Evolutionary conservation across 2,113 vertebrate genomes (phyloP).

Genomic region (Seriola quinqueradiata): DNA sequence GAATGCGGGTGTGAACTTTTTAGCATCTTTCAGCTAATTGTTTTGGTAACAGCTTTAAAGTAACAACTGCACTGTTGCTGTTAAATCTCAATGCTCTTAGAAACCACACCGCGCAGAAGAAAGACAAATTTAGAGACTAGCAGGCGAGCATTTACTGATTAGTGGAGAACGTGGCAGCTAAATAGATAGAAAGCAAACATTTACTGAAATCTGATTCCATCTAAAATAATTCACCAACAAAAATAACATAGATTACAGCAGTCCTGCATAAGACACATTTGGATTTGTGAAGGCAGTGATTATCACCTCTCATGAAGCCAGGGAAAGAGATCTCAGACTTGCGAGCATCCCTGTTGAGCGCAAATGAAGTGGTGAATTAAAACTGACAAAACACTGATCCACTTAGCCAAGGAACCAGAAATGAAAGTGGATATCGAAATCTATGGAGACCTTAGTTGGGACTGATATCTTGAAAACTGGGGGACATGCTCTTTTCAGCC

Average conservation of each 20-base stretch:
- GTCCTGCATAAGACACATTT: too few species aligned
- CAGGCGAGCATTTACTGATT: not conserved
- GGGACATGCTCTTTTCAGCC: not conserved
- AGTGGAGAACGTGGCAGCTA: not conserved
- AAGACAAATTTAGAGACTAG: not conserved
- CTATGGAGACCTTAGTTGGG: not conserved
- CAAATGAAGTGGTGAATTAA: slow-evolving; percentile 35
- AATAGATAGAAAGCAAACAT: too few species aligned
- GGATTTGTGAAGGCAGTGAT: not conserved
- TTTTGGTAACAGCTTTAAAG: too few species aligned
- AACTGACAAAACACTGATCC: not conserved
- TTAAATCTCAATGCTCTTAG: too few species aligned
- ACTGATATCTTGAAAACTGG: not conserved
- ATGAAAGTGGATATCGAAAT: not conserved
- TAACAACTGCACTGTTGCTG: too few species aligned
- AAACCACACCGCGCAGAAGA: too few species aligned
- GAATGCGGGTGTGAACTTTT: too few species aligned
- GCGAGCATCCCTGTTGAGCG: not conserved
- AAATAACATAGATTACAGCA: not conserved
- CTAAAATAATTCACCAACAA: not conserved
- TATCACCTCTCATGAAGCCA: slow-evolving; percentile 8
- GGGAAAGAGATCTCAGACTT: not conserved
- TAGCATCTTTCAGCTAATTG: too few species aligned
- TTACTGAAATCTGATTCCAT: not conserved
- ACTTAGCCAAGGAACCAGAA: not conserved